Evolutionary conservation across 2,888 invertebrate genomes (phyloP).

Genomic region (Protodeltote pygarga): DNA sequence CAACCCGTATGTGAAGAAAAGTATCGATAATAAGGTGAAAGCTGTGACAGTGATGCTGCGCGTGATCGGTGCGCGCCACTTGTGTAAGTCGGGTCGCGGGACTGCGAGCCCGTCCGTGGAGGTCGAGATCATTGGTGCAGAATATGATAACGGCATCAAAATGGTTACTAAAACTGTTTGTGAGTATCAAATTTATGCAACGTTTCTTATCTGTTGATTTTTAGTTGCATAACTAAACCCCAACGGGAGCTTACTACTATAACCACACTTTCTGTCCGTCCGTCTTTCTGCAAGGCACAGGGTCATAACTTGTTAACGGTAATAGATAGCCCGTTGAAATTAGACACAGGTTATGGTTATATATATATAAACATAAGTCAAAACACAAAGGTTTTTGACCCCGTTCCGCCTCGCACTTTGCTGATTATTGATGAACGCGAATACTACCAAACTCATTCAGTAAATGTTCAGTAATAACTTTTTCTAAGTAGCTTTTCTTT

Average conservation of each 20-base stretch:
- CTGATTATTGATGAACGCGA: too few species aligned
- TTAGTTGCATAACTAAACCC: too few species aligned
- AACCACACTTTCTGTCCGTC: too few species aligned
- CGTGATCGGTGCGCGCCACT: conserved; percentile 96
- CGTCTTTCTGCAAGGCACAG: background rate
- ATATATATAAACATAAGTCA: background rate
- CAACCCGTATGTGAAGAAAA: conserved; percentile 91
- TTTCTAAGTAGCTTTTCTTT: too few species aligned
- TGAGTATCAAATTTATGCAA: conserved; percentile 74
- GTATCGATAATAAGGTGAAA: conserved; percentile 75
- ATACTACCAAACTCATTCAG: too few species aligned
- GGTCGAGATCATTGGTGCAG: conserved; percentile 95
- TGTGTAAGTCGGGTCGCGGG: conserved; percentile 93
- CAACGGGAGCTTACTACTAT: too few species aligned
- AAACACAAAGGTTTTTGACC: background rate
- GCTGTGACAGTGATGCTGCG: conserved; percentile 89
- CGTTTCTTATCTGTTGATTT: too few species aligned
- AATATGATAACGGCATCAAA: conserved; percentile 94
- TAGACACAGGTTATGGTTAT: background rate
- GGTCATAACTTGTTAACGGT: too few species aligned
- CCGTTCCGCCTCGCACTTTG: too few species aligned
- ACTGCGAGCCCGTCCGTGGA: conserved; percentile 97
- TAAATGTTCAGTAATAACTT: too few species aligned
- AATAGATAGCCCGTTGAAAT: too few species aligned
- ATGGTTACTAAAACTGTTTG: conserved; percentile 94